A percentile compares a stretch with the other conserved stretches of the same genome.
Conservation (phyloP, 2,113 vertebrate species). For the Callithrix jacchus region DNA sequence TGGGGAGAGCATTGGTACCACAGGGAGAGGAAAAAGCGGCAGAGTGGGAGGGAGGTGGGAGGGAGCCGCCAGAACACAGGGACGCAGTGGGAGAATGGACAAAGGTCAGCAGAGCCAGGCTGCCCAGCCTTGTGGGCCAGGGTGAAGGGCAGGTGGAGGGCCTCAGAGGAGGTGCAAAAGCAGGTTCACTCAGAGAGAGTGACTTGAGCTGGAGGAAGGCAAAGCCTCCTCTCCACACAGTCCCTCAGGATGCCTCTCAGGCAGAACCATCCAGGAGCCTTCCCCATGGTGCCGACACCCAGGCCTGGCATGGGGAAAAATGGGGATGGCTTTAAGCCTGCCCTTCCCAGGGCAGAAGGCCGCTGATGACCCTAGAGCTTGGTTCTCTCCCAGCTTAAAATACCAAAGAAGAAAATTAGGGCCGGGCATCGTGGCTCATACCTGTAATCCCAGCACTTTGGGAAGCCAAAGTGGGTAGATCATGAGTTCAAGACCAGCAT, state of each 20-base stretch:
- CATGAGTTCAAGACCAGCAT: too few species aligned
- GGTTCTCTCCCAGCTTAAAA: neutral
- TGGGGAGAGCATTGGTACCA: neutral
- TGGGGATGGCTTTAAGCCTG: rapidly evolving
- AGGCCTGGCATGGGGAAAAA: rapidly evolving
- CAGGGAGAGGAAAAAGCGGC: too few species aligned
- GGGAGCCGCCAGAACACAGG: neutral
- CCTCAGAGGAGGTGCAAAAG: neutral
- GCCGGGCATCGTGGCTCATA: too few species aligned
- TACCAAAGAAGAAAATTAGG: neutral
- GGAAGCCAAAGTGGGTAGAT: too few species aligned
- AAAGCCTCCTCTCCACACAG: rapidly evolving
- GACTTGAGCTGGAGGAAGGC: neutral
- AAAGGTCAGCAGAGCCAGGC: neutral
- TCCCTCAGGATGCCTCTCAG: rapidly evolving
- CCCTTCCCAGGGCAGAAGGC: neutral
- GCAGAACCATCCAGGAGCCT: neutral
- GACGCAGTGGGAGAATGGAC: too few species aligned
- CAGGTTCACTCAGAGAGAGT: too few species aligned
- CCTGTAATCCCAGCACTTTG: too few species aligned
- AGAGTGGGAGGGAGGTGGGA: too few species aligned
- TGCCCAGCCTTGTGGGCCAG: neutral
- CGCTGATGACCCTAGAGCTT: neutral
- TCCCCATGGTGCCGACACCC: rapidly evolving
- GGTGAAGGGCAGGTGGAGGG: neutral